phyloP scores from a whole-genome alignment of 2,113 vertebrate genomes.

The Struthidea cinerea region DNA sequence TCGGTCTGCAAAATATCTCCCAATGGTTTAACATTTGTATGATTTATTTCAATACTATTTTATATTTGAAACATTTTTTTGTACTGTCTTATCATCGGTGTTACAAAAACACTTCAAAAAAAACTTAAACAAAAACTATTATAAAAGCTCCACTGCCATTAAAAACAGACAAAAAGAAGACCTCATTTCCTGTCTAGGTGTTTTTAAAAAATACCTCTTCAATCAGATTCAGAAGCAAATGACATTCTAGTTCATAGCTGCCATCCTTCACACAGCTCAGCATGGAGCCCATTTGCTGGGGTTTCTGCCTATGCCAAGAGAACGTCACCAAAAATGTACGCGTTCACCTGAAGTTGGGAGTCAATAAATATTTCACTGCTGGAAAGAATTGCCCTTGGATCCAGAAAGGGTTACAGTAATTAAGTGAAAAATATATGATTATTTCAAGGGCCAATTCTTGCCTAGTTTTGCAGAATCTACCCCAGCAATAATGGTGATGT shows the following conservation, averaged over 20 bases:
- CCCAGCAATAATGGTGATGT: slow-evolving; percentile 44
- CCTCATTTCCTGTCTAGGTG: not conserved
- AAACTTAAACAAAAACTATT: not conserved
- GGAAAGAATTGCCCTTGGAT: not conserved
- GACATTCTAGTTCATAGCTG: not conserved
- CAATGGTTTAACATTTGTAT: not conserved
- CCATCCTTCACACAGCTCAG: not conserved
- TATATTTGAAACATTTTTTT: not conserved
- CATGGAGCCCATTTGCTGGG: not conserved
- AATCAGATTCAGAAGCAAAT: not conserved
- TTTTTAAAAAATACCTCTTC: not conserved
- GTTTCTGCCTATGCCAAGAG: not conserved
- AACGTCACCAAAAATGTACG: not conserved
- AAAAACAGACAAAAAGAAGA: not conserved
- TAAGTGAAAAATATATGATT: slow-evolving; percentile 36
- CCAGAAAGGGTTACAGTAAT: slow-evolving; percentile 15
- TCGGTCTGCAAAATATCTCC: not conserved
- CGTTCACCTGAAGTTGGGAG: not conserved
- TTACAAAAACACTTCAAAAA: not conserved
- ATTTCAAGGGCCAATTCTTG: slow-evolving; percentile 3
- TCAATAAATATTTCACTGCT: not conserved
- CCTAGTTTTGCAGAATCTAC: slow-evolving; percentile 3
- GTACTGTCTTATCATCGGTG: not conserved
- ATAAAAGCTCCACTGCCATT: accelerated
- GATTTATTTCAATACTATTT: not conserved